Percentiles rank a stretch among this genome's conserved stretches.
Evolutionary conservation across 2,113 vertebrate genomes (phyloP).

Genomic region (Podarcis cretensis): DNA sequence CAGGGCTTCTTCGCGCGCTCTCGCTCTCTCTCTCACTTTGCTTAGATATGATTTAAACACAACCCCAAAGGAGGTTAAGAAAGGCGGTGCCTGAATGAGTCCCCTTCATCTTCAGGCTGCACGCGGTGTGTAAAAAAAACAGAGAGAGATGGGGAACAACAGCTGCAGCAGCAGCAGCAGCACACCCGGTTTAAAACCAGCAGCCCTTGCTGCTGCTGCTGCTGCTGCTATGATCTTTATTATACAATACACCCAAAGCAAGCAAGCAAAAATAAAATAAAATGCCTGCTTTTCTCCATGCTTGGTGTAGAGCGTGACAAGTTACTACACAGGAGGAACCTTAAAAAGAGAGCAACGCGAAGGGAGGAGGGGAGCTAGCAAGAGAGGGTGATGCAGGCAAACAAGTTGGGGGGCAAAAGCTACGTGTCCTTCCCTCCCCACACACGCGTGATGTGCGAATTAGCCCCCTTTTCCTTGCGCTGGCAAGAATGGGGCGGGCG

Average conservation of each 20-base stretch:
- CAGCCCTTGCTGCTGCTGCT: neutral
- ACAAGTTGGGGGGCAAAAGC: neutral
- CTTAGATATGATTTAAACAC: neutral
- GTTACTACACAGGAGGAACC: neutral
- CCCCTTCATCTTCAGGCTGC: slow-evolving; percentile 2
- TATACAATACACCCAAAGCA: neutral
- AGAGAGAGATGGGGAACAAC: neutral
- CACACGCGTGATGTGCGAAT: neutral
- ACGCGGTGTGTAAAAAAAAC: neutral
- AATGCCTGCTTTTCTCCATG: too few species aligned
- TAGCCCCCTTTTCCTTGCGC: too few species aligned
- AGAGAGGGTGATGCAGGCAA: neutral
- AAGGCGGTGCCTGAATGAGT: neutral
- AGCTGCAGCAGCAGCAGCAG: slow-evolving; percentile 9
- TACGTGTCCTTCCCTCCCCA: neutral
- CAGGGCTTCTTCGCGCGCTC: too few species aligned
- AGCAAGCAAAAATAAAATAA: too few species aligned
- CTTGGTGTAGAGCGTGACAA: neutral
- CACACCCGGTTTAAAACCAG: slow-evolving; percentile 1
- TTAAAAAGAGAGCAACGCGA: neutral
- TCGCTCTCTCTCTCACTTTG: neutral
- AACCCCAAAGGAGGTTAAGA: neutral
- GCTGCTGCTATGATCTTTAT: neutral
- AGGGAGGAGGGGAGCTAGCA: neutral
- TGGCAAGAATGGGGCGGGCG: neutral